phyloP scores from a whole-genome alignment of 2,797 vertebrate species.

The Capromys pilorides region DNA sequence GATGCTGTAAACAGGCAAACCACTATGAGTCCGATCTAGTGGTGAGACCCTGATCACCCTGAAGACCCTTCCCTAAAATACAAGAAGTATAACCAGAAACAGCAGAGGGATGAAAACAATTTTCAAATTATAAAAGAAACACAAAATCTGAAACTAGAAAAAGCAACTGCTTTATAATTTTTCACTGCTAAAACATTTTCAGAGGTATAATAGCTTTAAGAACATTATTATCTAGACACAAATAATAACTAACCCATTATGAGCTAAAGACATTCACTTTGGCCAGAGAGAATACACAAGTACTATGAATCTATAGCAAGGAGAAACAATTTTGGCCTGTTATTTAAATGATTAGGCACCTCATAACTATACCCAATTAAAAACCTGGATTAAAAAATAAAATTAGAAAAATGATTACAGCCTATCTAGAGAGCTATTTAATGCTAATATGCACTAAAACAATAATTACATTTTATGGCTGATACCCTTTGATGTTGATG shows the following conservation, averaged over 20 bases:
- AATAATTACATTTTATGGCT: slow-evolving; percentile 25
- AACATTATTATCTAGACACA: background rate
- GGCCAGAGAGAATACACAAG: background rate
- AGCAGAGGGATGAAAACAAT: slow-evolving; percentile 22
- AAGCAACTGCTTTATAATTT: slow-evolving; percentile 4
- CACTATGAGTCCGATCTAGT: too few species aligned
- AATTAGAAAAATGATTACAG: slow-evolving; percentile 34
- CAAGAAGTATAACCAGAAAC: background rate
- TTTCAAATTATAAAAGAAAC: background rate
- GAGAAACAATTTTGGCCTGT: background rate
- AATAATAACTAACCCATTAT: background rate
- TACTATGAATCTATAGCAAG: background rate
- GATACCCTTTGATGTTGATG: slow-evolving; percentile 17
- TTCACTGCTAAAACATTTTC: background rate
- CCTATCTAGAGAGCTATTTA: slow-evolving; percentile 27
- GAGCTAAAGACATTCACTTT: slow-evolving; percentile 8
- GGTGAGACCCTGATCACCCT: too few species aligned
- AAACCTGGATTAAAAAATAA: slow-evolving; percentile 37
- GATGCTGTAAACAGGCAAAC: too few species aligned
- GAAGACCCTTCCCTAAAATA: too few species aligned
- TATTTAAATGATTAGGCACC: background rate
- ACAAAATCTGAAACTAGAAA: slow-evolving; percentile 28
- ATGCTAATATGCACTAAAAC: slow-evolving; percentile 42
- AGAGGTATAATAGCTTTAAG: background rate
- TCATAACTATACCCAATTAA: background rate